These are phyloP conservation scores for Ovis aries DNA, from an alignment of 2,113 vertebrate genomes.

Conservation along the genomic window ARS-UI_Ramb_v3.0 NC_056057.1:103232001-103232500, in stretches of 20 bases:
- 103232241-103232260: background rate
- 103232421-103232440: background rate
- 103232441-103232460: background rate
- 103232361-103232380: background rate
- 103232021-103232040: background rate
- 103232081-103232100: background rate
- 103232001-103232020: background rate
- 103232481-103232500: background rate
- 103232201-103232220: background rate
- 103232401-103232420: background rate
- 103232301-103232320: background rate
- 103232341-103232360: background rate
- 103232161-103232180: background rate
- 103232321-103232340: background rate
- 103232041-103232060: background rate
- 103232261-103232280: background rate
- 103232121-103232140: background rate
- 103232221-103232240: background rate
- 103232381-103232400: background rate
- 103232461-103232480: background rate
- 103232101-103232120: background rate
- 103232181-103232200: background rate
- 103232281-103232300: background rate
- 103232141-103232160: background rate
- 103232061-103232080: too few relatives aligned